phyloP scores from a whole-genome alignment of 2,888 invertebrate species.

The Caenorhabditis parvicauda region DNA sequence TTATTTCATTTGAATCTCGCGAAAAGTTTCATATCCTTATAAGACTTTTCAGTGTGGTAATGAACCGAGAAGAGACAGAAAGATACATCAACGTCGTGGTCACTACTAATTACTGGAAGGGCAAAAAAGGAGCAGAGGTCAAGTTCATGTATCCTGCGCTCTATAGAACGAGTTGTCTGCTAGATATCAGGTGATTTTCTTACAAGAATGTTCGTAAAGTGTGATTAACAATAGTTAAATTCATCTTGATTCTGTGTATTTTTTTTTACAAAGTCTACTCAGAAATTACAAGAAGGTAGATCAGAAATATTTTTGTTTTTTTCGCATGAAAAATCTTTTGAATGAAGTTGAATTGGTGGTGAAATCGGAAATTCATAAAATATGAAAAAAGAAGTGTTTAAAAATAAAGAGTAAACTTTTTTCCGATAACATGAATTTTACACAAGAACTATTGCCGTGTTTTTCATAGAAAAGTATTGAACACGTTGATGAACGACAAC shows the following conservation, averaged over 20 bases:
- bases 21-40: slow-evolving; percentile 3
- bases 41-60: slow-evolving; percentile 49
- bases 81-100: slow-evolving; percentile 60
- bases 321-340: no score
- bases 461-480: no score
- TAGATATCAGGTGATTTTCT: slow-evolving; percentile 48
- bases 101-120: slow-evolving; percentile 58
- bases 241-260: neutral
- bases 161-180: slow-evolving; percentile 57
- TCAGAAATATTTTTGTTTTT: neutral
- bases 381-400: no score
- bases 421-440: no score
- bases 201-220: neutral
- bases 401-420: no score
- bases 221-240: neutral
- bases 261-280: neutral
- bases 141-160: slow-evolving; percentile 61
- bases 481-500: no score
- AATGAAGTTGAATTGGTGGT: neutral
- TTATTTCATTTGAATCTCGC: neutral
- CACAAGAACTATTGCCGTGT: no score
- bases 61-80: slow-evolving; percentile 61
- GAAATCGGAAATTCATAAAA: no score
- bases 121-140: slow-evolving; percentile 51
- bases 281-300: neutral